Conservation (phyloP, 1,140 invertebrate genomes). For the Nasonia giraulti region DNA sequence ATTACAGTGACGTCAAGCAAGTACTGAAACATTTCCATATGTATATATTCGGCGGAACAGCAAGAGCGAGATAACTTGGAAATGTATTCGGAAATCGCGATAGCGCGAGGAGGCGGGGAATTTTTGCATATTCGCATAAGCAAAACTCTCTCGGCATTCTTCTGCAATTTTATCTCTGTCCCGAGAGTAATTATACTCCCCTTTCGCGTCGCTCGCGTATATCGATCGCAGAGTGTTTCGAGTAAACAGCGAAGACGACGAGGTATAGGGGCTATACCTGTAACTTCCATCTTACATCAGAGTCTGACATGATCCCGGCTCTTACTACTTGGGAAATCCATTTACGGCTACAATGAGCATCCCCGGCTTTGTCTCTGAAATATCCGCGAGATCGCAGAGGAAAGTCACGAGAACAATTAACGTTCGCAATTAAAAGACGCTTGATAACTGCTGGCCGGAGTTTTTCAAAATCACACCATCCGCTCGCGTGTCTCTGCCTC, state of each 20-base stretch:
- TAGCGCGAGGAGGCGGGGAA: no score
- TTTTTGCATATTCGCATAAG: neutral
- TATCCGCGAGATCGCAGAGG: neutral
- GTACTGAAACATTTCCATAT: no score
- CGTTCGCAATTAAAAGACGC: neutral
- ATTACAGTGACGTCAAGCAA: no score
- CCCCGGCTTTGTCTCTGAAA: neutral
- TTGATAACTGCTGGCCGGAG: neutral
- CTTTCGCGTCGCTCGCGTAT: neutral
- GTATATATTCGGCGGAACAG: no score
- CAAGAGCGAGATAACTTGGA: neutral
- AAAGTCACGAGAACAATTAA: neutral
- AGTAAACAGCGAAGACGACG: neutral
- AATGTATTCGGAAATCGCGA: neutral
- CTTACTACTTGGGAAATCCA: neutral
- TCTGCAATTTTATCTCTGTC: neutral
- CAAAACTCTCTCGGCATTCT: neutral
- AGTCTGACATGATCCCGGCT: neutral
- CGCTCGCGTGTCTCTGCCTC: neutral
- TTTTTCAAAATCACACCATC: neutral
- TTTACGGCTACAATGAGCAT: neutral
- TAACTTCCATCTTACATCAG: neutral
- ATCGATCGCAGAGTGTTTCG: neutral
- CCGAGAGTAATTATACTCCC: neutral
- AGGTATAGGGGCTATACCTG: no score